Evolutionary conservation across 2,888 invertebrate genomes (phyloP).

Genomic region (Hirtodrosophila cameraria): DNA sequence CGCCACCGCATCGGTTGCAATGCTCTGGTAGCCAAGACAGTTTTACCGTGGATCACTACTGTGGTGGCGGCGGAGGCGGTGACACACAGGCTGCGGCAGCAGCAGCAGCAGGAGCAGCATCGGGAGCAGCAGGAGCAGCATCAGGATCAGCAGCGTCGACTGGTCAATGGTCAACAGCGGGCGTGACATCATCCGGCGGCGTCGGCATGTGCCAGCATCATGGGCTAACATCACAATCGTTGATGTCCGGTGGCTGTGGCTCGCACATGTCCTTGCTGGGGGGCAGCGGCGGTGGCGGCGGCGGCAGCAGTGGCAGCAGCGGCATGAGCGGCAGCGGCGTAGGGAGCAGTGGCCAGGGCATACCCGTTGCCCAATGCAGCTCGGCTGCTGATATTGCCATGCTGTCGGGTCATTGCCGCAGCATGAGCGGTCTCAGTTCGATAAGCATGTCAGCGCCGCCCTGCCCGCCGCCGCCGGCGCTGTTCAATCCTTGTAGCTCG

Average conservation of each 20-base stretch:
- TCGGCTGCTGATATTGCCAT: slow-evolving; percentile 64
- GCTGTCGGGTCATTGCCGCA: slow-evolving; percentile 75
- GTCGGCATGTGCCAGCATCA: slow-evolving; percentile 79
- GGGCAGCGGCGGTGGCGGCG: slow-evolving; percentile 70
- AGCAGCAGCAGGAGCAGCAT: slow-evolving; percentile 55
- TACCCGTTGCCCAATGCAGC: slow-evolving; percentile 40
- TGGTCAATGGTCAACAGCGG: slow-evolving; percentile 76
- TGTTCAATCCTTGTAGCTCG: slow-evolving; percentile 84
- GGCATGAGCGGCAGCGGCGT: slow-evolving; percentile 77
- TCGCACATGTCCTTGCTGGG: slow-evolving; percentile 80
- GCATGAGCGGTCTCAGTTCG: slow-evolving; percentile 82
- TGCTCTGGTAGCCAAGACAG: slow-evolving; percentile 85
- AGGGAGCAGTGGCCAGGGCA: slow-evolving; percentile 70
- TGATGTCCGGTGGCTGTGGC: slow-evolving; percentile 83
- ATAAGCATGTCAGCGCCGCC: slow-evolving; percentile 81
- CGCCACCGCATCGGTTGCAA: slow-evolving; percentile 85
- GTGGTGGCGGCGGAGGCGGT: slow-evolving; percentile 81
- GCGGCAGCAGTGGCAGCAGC: slow-evolving; percentile 78
- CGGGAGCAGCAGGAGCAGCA: slow-evolving; percentile 51
- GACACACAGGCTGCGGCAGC: slow-evolving; percentile 71
- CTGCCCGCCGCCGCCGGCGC: slow-evolving; percentile 82
- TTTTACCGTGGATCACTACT: slow-evolving; percentile 85
- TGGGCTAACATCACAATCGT: slow-evolving; percentile 82
- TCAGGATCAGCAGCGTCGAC: slow-evolving; percentile 34
- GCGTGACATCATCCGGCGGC: slow-evolving; percentile 76